Percentiles rank a stretch among this genome's conserved stretches.
These are phyloP conservation scores for Plusia festucae DNA, from an alignment of 2,888 invertebrate species.

Conservation along the genomic window DNA sequence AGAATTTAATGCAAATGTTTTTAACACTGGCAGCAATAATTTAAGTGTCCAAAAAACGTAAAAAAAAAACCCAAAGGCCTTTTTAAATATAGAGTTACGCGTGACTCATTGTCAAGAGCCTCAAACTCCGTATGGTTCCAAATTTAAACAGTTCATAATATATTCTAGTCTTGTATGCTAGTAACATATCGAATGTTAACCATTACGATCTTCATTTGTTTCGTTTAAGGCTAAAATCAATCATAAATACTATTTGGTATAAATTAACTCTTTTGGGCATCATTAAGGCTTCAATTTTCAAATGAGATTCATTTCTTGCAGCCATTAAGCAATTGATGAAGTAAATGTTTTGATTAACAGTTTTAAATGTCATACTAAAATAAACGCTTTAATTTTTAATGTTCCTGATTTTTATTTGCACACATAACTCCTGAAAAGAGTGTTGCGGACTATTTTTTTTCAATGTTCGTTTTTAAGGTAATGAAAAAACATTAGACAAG, in stretches of 20 bases:
- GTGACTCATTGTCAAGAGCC: constrained; percentile 3
- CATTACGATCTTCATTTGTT: background rate
- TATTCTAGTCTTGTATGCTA: constrained; percentile 1
- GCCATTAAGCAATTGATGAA: background rate
- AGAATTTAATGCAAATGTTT: background rate
- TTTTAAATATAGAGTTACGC: constrained; percentile 6
- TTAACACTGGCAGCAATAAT: background rate
- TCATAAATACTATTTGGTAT: background rate
- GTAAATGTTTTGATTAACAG: background rate
- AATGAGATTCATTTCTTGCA: constrained; percentile 5
- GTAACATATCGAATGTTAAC: background rate
- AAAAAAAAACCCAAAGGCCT: constrained; percentile 17
- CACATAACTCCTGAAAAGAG: too few relatives aligned
- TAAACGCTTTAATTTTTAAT: background rate
- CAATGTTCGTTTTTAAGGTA: too few relatives aligned
- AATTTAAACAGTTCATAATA: background rate
- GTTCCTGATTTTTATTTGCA: too few relatives aligned
- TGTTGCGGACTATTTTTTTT: too few relatives aligned
- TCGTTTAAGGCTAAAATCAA: background rate
- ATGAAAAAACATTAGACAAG: too few relatives aligned
- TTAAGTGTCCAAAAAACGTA: constrained; percentile 24
- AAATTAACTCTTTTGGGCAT: background rate
- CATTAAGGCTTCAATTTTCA: background rate
- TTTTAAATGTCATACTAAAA: constrained; percentile 4
- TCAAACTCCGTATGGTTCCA: background rate